Evolutionary conservation across 2,888 invertebrate genomes (phyloP), one percentile per base, ranked within the genome.

Genomic region (Lasioglossum marginatum): DNA sequence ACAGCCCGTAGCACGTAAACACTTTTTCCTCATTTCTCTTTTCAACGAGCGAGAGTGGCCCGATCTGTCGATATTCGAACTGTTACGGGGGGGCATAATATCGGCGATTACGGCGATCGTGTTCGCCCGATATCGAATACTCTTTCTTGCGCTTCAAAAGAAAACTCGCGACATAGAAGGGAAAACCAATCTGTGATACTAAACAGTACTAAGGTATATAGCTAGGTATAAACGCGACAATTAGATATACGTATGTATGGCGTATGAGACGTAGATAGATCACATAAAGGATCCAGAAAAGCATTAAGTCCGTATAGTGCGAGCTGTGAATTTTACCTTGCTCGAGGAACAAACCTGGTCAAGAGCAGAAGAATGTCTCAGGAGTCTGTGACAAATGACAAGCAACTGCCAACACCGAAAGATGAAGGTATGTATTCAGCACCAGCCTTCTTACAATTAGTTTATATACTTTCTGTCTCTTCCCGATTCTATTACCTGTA

Each of bases 171-270:
- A 89, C 81, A 86, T 88, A 88, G 83, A 91, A 87, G 83, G 89
- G 90, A 91, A 90, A 92, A 90, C 90, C 91, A 92, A 92, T 94
- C 94, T 94, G 94, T 94, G 94, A 94, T 94, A 94, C 91, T 94
- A 94, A 94, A 90, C 93, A 92, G 93, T 93, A 93, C 92, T 93
- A 93, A 93, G 90, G 88, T 91, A 91, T 92, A 92, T 92, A 91
- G 87, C 82, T 90, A 91, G 89, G 86, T 88, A 84, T 90, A 92
- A 89, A 92, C 90, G 89, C 88, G 91, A 92, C 89, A 92, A 92
- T 91, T 92, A 90, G 91, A 88, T 90, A 83, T 88, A 89, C 84
- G 86, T 90, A 77, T 89, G 86, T 88, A 88, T 91, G 88, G 89
- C 89, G 87, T 84, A 83, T 87, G 82, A 89, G 81, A 89, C 87